phyloP scores from a whole-genome alignment of 1,140 invertebrate species.

The roundworm (Caenorhabditis elegans) region DNA sequence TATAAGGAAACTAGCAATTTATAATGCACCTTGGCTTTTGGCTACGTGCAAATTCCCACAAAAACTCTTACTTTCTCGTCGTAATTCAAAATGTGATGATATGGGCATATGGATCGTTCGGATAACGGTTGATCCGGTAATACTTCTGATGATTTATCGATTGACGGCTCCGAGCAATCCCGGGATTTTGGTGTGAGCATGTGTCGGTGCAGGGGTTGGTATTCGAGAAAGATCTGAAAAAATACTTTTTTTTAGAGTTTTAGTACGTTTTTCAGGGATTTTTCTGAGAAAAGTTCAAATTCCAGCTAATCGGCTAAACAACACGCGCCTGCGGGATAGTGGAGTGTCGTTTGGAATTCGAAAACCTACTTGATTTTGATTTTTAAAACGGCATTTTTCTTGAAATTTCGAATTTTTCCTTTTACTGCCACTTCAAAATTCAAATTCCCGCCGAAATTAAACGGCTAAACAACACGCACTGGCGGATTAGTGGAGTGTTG shows the following conservation, averaged over 20 bases:
- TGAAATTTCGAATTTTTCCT: too few species aligned
- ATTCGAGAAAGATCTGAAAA: conserved; percentile 10
- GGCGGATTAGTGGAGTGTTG: too few species aligned
- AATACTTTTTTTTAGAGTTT: too few species aligned
- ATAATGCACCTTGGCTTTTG: too few species aligned
- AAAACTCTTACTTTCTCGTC: not conserved
- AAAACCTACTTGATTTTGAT: not conserved
- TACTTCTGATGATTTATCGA: not conserved
- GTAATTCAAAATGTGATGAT: conserved; percentile 27
- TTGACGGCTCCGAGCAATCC: not conserved
- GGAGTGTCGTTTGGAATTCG: not conserved
- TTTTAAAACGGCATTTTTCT: too few species aligned
- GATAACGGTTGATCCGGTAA: not conserved
- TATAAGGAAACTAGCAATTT: too few species aligned
- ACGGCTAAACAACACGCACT: too few species aligned
- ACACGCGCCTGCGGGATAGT: too few species aligned
- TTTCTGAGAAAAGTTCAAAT: too few species aligned
- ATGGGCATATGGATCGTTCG: not conserved
- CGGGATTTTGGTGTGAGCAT: not conserved
- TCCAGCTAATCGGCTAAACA: too few species aligned
- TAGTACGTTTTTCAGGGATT: not conserved
- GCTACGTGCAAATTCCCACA: too few species aligned
- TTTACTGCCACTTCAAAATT: not conserved
- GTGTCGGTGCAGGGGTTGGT: not conserved
- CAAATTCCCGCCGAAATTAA: too few species aligned